A percentile compares a stretch with the other conserved stretches of the same genome.
Conservation (phyloP, 2,888 invertebrate genomes). For the Adelognathus sp. region DNA sequence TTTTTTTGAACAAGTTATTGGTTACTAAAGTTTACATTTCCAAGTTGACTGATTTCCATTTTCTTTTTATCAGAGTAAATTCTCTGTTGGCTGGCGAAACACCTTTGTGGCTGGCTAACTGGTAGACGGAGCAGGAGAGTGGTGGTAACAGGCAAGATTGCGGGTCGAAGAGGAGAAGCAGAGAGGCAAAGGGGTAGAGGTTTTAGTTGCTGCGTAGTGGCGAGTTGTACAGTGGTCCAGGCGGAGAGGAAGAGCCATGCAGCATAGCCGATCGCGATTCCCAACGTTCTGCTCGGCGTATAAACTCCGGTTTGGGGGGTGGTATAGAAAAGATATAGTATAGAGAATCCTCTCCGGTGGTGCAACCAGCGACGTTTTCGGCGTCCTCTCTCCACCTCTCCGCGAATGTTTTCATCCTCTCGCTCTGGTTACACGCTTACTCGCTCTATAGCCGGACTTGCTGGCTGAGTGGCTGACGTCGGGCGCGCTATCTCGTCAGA, state of each 20-base stretch:
- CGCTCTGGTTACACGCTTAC: constrained; percentile 39
- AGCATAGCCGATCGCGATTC: constrained; percentile 21
- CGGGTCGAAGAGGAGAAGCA: constrained; percentile 31
- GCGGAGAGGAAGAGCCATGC: no score
- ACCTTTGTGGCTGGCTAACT: constrained; percentile 58
- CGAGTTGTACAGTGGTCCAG: constrained; percentile 31
- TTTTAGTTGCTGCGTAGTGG: constrained; percentile 30
- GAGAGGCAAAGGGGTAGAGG: constrained; percentile 50
- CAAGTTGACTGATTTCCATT: no score
- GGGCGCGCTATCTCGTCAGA: constrained; percentile 63
- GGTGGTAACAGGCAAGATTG: constrained; percentile 35
- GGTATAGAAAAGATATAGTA: no score
- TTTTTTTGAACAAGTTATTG: no score
- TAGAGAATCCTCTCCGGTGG: no score
- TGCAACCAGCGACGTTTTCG: constrained; percentile 34
- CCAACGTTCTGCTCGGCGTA: constrained; percentile 42
- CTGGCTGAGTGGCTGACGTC: constrained; percentile 80
- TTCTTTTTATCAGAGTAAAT: no score
- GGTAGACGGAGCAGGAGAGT: constrained; percentile 47
- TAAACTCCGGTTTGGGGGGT: constrained; percentile 20
- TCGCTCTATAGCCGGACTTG: constrained; percentile 72
- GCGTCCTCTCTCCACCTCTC: background rate
- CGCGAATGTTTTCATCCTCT: no score
- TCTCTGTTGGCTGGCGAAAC: constrained; percentile 54
- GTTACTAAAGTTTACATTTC: no score